phyloP scores from a whole-genome alignment of 2,888 invertebrate species.

The Petrolisthes manimaculis region DNA sequence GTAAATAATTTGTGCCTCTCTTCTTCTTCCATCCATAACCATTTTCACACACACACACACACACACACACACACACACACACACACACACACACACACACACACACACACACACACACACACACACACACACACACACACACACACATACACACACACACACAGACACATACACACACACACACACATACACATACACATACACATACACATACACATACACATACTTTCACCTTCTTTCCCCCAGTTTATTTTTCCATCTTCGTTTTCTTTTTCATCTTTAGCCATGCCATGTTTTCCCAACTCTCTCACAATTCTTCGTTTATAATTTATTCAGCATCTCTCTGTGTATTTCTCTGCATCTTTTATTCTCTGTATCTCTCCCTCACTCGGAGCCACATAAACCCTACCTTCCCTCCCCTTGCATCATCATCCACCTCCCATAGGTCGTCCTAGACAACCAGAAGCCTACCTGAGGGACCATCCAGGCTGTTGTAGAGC shows the following conservation, averaged over 20 bases:
- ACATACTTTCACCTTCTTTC: too few species aligned
- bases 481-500: background rate
- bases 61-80: background rate
- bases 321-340: background rate
- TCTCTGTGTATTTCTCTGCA: background rate
- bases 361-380: background rate
- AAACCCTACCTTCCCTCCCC: background rate
- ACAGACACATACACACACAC: background rate
- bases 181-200: background rate
- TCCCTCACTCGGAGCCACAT: background rate
- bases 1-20: background rate
- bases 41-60: background rate
- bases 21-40: slow-evolving; percentile 3
- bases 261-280: too few species aligned
- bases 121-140: background rate
- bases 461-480: background rate
- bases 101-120: background rate
- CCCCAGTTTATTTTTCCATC: too few species aligned
- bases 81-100: background rate
- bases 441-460: background rate
- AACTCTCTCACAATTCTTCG: too few species aligned
- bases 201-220: too few species aligned
- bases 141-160: background rate
- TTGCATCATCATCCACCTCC: background rate
- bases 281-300: too few species aligned